Conservation (phyloP, 1,140 invertebrate species). For the Mesaphorura yosii region DNA sequence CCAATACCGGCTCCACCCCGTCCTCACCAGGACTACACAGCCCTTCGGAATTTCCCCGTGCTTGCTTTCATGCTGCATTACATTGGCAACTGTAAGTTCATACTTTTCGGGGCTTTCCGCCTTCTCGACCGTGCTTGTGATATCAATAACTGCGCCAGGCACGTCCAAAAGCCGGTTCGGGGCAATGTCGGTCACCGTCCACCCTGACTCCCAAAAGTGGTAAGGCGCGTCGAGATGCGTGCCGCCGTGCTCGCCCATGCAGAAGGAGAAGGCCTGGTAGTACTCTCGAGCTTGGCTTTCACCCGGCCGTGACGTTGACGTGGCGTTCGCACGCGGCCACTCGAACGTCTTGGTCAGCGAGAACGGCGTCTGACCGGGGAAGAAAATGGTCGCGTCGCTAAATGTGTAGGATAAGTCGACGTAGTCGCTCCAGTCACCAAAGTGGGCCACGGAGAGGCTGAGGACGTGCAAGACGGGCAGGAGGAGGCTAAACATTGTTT, state of each 20-base stretch:
- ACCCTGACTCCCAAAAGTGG: slow-evolving; percentile 9
- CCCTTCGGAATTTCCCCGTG: slow-evolving; percentile 8
- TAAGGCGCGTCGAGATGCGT: slow-evolving; percentile 33
- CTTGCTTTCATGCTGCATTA: slow-evolving; percentile 34
- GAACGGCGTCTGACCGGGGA: too few relatives aligned
- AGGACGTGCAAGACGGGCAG: too few relatives aligned
- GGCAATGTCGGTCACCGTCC: slow-evolving; percentile 15
- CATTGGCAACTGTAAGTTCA: slow-evolving; percentile 31
- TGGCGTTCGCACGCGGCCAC: too few relatives aligned
- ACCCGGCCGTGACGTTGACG: too few relatives aligned
- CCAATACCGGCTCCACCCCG: slow-evolving; percentile 13
- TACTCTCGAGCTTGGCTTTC: too few relatives aligned
- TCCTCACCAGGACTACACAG: slow-evolving; percentile 4
- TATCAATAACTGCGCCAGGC: slow-evolving; percentile 9
- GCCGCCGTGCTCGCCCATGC: slow-evolving; percentile 45
- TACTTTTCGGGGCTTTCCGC: slow-evolving; percentile 32
- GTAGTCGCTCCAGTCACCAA: too few relatives aligned
- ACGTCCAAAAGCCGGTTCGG: slow-evolving; percentile 2
- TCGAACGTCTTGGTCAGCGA: too few relatives aligned
- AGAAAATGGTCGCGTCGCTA: too few relatives aligned
- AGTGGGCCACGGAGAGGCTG: too few relatives aligned
- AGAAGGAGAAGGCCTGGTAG: slow-evolving; percentile 11
- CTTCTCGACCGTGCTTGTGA: slow-evolving; percentile 11
- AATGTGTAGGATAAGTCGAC: too few relatives aligned
- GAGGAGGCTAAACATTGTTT: too few relatives aligned